Percentiles rank a stretch among this genome's conserved stretches.
Evolutionary conservation across 64 coral and sea anemone genomes (phyloP).

Genomic region (Cladopsammia gracilis): DNA sequence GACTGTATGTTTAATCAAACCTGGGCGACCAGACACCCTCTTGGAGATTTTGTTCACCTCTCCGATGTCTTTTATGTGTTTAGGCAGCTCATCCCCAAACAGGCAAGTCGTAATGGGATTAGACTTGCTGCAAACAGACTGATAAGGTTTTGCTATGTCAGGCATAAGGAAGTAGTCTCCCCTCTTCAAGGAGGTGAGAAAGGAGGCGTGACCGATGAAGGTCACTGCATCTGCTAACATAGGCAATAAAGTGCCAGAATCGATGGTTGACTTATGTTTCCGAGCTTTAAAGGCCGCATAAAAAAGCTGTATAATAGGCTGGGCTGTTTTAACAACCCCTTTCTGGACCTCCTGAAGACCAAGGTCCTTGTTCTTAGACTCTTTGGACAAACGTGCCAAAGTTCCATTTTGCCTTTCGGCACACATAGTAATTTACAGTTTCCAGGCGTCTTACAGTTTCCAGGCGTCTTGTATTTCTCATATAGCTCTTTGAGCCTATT

Average conservation of each 20-base stretch:
- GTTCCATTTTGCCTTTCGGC: constrained; percentile 55
- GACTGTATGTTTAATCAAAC: not conserved
- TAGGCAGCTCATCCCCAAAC: constrained; percentile 76
- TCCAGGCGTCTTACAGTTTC: constrained; percentile 34
- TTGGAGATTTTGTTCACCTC: constrained; percentile 84
- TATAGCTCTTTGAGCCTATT: constrained; percentile 53
- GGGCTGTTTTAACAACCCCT: constrained; percentile 31
- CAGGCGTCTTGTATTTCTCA: no score
- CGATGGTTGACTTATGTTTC: constrained; percentile 27
- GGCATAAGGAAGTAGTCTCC: constrained; percentile 64
- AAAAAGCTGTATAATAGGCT: constrained; percentile 53
- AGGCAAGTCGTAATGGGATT: constrained; percentile 56
- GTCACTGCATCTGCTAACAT: constrained; percentile 46
- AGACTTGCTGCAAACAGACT: constrained; percentile 62
- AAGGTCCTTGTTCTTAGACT: constrained; percentile 49
- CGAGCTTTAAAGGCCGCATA: constrained; percentile 16
- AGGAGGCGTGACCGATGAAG: constrained; percentile 60
- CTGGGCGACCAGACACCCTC: not conserved
- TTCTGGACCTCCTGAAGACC: constrained; percentile 69
- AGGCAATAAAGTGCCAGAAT: not conserved
- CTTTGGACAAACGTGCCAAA: constrained; percentile 60
- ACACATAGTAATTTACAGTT: constrained; percentile 35
- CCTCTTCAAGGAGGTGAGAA: constrained; percentile 59
- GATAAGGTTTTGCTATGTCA: constrained; percentile 56
- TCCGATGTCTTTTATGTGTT: constrained; percentile 85